Percentiles rank a stretch among this genome's conserved stretches.
Conservation (phyloP, 2,888 invertebrate genomes). For the Cheilosia scutellata region DNA sequence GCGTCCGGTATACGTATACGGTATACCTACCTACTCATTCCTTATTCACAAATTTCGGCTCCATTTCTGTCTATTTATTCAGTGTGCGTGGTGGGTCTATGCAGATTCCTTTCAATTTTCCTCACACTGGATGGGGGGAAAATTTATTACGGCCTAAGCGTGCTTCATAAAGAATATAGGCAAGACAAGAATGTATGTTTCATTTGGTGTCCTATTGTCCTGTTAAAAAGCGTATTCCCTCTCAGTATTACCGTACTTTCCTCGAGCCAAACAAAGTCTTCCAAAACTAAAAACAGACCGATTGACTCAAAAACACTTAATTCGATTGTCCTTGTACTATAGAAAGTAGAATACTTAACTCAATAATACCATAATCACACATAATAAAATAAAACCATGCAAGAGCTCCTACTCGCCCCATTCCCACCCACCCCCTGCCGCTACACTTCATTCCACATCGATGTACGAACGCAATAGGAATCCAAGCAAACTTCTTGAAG, state of each 20-base stretch:
- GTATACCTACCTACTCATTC: conserved; percentile 29
- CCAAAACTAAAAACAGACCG: neutral
- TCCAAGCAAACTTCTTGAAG: conserved; percentile 4
- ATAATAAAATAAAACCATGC: neutral
- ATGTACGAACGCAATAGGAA: neutral
- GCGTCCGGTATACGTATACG: conserved; percentile 3
- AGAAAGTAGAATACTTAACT: neutral
- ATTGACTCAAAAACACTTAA: conserved; percentile 1
- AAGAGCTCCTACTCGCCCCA: no score
- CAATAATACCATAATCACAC: conserved; percentile 2
- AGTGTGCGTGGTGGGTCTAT: conserved; percentile 53
- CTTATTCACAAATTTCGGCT: conserved; percentile 44
- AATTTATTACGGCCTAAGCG: conserved; percentile 22
- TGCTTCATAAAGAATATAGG: conserved; percentile 38
- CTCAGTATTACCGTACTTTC: neutral
- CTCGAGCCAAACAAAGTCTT: neutral
- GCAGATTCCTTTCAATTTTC: conserved; percentile 62
- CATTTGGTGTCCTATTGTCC: no score
- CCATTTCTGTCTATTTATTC: conserved; percentile 26
- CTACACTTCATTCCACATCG: neutral
- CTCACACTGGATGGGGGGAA: neutral
- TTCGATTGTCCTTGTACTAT: neutral
- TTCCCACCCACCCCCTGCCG: no score
- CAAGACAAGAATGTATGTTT: conserved; percentile 20
- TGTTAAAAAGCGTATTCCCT: no score